Evolutionary conservation across 2,888 invertebrate species (phyloP).

Genomic region (Polylopha cassiicola): DNA sequence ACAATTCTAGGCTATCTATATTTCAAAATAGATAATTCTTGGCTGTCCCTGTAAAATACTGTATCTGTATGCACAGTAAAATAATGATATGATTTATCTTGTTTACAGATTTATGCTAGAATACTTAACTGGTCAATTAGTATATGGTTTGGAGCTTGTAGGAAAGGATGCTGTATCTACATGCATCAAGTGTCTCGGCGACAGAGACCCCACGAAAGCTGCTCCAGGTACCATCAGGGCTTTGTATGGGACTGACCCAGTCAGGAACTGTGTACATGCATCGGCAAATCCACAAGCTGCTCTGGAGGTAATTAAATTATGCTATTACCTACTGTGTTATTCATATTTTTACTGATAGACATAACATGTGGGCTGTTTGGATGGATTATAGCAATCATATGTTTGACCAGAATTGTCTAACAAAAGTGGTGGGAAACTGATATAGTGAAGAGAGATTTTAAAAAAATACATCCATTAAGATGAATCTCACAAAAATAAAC

Average conservation of each 20-base stretch:
- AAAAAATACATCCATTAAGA: too few species aligned
- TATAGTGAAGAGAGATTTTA: too few species aligned
- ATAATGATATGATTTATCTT: not conserved
- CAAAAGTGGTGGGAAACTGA: too few species aligned
- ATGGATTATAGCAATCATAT: not conserved
- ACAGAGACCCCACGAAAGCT: constrained; percentile 78
- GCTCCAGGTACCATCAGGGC: constrained; percentile 80
- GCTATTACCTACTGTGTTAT: too few species aligned
- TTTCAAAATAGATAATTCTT: too few species aligned
- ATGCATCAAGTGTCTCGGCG: constrained; percentile 79
- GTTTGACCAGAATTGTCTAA: too few species aligned
- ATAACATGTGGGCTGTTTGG: too few species aligned
- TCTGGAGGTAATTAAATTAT: constrained; percentile 56
- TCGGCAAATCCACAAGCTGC: constrained; percentile 77
- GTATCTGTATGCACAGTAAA: too few species aligned
- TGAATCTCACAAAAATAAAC: too few species aligned
- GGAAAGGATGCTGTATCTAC: constrained; percentile 81
- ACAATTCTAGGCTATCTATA: too few species aligned
- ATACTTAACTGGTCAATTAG: constrained; percentile 81
- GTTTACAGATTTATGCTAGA: constrained; percentile 76
- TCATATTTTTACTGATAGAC: too few species aligned
- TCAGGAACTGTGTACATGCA: constrained; percentile 83
- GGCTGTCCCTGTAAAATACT: too few species aligned
- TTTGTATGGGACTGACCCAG: constrained; percentile 81
- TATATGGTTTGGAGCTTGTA: constrained; percentile 84